Evolutionary conservation across 2,113 vertebrate species (phyloP).

Genomic region (Pseudois nayaur): DNA sequence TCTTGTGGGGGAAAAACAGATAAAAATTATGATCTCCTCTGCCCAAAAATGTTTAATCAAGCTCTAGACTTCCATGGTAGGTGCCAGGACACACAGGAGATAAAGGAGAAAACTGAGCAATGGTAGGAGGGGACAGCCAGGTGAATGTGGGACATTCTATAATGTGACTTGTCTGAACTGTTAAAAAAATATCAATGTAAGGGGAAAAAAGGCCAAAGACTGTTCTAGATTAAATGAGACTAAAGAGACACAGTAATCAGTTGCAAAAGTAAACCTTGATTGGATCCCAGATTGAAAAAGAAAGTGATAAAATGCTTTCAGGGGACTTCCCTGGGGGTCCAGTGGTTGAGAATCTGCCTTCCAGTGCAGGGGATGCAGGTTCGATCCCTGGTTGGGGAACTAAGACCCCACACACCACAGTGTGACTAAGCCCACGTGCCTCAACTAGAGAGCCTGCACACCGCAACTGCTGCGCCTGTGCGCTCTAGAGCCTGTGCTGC

Average conservation of each 20-base stretch:
- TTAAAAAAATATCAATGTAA: neutral
- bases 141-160: neutral
- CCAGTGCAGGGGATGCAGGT: neutral
- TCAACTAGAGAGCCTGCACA: neutral
- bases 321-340: neutral
- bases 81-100: neutral
- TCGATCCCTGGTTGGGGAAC: neutral
- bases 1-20: neutral
- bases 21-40: neutral
- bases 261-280: neutral
- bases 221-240: neutral
- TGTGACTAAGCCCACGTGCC: neutral
- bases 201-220: neutral
- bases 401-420: neutral
- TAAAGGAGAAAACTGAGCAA: neutral
- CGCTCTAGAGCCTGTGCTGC: neutral
- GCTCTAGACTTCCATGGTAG: neutral
- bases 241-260: neutral
- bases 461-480: neutral
- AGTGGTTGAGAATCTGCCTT: neutral
- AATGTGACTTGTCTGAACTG: neutral
- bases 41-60: neutral
- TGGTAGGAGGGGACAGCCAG: neutral
- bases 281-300: no score
- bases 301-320: neutral